Evolutionary conservation across 2,797 vertebrate species (phyloP).

Genomic region (Syngnathus rostellatus): DNA sequence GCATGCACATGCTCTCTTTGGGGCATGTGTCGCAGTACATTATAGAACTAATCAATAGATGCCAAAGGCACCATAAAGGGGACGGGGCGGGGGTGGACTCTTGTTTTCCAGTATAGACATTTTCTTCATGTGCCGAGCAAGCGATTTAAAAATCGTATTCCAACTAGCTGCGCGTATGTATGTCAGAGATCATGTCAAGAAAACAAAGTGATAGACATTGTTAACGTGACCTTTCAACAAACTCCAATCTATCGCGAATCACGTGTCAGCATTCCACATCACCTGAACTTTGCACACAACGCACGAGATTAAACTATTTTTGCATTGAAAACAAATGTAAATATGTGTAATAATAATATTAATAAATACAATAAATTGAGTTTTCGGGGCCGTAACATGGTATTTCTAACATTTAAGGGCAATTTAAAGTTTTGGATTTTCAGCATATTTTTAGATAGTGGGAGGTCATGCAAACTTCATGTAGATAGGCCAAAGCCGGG

Average conservation of each 20-base stretch:
- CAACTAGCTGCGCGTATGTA: neutral
- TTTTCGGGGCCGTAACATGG: too few relatives aligned
- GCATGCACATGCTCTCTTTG: neutral
- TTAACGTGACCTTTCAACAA: neutral
- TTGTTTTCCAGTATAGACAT: neutral
- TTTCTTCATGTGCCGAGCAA: neutral
- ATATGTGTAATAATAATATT: too few relatives aligned
- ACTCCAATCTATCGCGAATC: neutral
- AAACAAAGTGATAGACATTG: too few relatives aligned
- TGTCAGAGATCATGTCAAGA: neutral
- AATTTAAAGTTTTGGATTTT: too few relatives aligned
- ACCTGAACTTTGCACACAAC: conserved; percentile 16
- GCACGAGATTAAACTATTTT: neutral
- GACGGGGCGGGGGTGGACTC: neutral
- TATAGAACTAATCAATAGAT: neutral
- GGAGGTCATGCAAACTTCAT: neutral
- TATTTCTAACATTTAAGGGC: too few relatives aligned
- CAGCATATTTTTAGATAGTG: too few relatives aligned
- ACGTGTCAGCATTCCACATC: conserved; percentile 19
- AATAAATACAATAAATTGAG: too few relatives aligned
- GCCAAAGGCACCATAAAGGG: neutral
- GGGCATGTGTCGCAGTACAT: neutral
- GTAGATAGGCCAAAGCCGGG: neutral
- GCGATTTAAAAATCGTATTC: neutral
- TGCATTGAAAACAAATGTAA: neutral